These are phyloP conservation scores for Anabas testudineus DNA, from an alignment of 2,797 vertebrate species.

Conservation along the genomic window DNA sequence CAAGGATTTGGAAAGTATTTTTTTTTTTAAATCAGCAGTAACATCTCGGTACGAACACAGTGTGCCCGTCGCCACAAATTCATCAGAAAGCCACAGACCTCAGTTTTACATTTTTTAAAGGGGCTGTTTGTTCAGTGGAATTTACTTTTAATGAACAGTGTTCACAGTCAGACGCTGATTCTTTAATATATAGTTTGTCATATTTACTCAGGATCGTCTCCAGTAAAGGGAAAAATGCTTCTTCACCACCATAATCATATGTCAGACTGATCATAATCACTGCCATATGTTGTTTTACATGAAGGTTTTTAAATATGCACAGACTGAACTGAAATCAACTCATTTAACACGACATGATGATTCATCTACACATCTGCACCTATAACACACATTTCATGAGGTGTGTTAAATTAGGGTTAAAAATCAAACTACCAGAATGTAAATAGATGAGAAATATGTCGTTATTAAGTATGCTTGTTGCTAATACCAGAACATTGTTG, in stretches of 20 bases:
- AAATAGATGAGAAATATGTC: background rate
- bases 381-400: slow-evolving; percentile 19
- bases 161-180: background rate
- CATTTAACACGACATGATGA: background rate
- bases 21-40: too few relatives aligned
- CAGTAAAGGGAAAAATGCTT: slow-evolving; percentile 16
- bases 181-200: background rate
- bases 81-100: background rate
- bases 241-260: background rate
- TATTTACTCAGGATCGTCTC: background rate
- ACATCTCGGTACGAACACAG: background rate
- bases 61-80: background rate
- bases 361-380: slow-evolving; percentile 1
- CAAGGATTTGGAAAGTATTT: too few relatives aligned
- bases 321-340: background rate
- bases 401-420: background rate
- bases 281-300: slow-evolving; percentile 8
- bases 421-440: background rate
- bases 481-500: slow-evolving; percentile 13
- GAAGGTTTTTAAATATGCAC: background rate
- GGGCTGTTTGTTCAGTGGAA: background rate
- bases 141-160: background rate
- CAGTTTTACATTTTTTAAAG: background rate
- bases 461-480: slow-evolving; percentile 4
- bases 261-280: slow-evolving; percentile 10